A percentile compares a stretch with the other conserved stretches of the same genome.
Conservation (phyloP, 1,140 invertebrate genomes). For the Leptinotarsa texana region DNA sequence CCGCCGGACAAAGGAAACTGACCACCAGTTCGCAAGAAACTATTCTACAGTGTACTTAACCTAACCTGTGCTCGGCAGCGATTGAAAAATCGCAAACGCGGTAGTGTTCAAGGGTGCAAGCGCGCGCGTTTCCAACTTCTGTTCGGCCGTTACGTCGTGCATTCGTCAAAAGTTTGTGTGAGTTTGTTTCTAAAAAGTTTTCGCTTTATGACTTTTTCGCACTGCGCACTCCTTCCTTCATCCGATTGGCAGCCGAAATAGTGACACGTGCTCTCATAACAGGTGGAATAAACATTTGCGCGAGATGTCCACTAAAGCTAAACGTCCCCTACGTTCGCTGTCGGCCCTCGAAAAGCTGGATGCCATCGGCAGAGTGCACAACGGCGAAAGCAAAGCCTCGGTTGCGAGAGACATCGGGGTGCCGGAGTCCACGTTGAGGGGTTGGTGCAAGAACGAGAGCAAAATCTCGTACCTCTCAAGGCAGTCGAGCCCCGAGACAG, state of each 20-base stretch:
- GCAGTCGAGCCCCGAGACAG: slow-evolving; percentile 66
- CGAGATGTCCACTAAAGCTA: slow-evolving; percentile 51
- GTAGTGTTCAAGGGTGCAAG: background rate
- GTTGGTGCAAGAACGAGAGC: slow-evolving; percentile 84
- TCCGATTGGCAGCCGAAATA: slow-evolving; percentile 38
- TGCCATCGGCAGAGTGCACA: slow-evolving; percentile 77
- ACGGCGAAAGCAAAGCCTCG: slow-evolving; percentile 80
- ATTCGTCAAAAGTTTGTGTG: slow-evolving; percentile 40
- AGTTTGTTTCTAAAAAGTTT: slow-evolving; percentile 29
- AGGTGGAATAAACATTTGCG: slow-evolving; percentile 7
- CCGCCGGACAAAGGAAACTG: slow-evolving; percentile 56
- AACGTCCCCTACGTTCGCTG: slow-evolving; percentile 71
- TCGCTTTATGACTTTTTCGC: slow-evolving; percentile 42
- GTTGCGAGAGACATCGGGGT: slow-evolving; percentile 81
- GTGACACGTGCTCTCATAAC: slow-evolving; percentile 37
- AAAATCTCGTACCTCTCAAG: slow-evolving; percentile 74
- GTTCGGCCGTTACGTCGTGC: slow-evolving; percentile 11
- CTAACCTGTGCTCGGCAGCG: no score
- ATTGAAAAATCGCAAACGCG: background rate
- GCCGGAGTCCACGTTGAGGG: slow-evolving; percentile 78
- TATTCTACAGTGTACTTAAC: slow-evolving; percentile 35
- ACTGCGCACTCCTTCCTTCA: slow-evolving; percentile 38
- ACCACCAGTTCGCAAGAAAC: slow-evolving; percentile 53
- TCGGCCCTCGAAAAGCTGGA: slow-evolving; percentile 76
- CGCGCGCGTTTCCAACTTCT: slow-evolving; percentile 34